Evolutionary conservation across 2,888 invertebrate genomes (phyloP).

Genomic region (Heteromyza rotundicornis): DNA sequence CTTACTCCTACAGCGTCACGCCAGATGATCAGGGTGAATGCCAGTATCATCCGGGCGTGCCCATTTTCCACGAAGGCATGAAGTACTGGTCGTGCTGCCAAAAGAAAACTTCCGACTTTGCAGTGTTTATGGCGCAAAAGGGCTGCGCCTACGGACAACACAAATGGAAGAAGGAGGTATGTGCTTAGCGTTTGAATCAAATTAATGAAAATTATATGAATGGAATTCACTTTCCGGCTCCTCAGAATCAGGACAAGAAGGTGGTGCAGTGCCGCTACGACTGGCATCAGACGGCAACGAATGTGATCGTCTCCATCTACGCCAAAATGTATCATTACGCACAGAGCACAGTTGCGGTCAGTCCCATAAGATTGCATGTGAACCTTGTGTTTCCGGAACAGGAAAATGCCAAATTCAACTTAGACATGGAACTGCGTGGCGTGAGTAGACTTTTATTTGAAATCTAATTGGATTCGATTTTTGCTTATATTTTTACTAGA

Average conservation of each 20-base stretch:
- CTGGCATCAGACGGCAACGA: slow-evolving; percentile 91
- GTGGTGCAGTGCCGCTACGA: slow-evolving; percentile 83
- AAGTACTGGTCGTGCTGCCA: slow-evolving; percentile 98
- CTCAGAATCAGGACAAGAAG: slow-evolving; percentile 66
- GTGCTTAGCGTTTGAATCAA: neutral
- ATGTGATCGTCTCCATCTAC: slow-evolving; percentile 87
- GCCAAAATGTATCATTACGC: slow-evolving; percentile 88
- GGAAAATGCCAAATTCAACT: slow-evolving; percentile 71
- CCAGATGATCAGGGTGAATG: slow-evolving; percentile 73
- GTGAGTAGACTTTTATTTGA: slow-evolving; percentile 65
- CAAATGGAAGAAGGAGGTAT: slow-evolving; percentile 77
- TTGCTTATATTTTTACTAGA: slow-evolving; percentile 65
- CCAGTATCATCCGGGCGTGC: slow-evolving; percentile 83
- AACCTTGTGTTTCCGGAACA: slow-evolving; percentile 81
- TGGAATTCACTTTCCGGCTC: slow-evolving; percentile 36
- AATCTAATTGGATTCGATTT: neutral
- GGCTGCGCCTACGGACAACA: slow-evolving; percentile 89
- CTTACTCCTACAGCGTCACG: slow-evolving; percentile 71
- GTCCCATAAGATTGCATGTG: slow-evolving; percentile 80
- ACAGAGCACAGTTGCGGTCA: slow-evolving; percentile 77
- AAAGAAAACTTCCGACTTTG: slow-evolving; percentile 91
- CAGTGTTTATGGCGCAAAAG: slow-evolving; percentile 86
- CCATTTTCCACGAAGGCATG: slow-evolving; percentile 95
- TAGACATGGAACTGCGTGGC: slow-evolving; percentile 82
- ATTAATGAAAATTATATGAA: neutral